phyloP scores from a whole-genome alignment of 2,797 vertebrate genomes.

The Hipposideros larvatus region DNA sequence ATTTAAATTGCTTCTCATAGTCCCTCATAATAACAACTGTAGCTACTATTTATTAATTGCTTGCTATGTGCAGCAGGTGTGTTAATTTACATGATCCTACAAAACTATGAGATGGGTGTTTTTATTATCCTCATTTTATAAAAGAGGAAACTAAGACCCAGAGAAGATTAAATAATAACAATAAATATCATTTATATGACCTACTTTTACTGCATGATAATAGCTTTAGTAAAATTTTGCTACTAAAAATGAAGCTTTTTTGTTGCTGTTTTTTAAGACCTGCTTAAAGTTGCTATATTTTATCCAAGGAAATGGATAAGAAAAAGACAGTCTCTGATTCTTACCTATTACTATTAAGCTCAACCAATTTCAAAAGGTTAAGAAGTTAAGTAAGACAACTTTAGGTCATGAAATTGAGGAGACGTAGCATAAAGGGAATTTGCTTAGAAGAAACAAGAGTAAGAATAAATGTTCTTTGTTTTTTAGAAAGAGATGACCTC shows the following conservation, averaged over 20 bases:
- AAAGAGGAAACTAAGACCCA: neutral
- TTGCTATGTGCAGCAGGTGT: neutral
- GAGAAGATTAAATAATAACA: constrained; percentile 33
- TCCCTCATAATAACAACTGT: neutral
- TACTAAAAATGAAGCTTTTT: neutral
- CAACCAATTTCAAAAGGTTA: constrained; percentile 48
- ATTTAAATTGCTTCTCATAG: neutral
- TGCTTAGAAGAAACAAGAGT: neutral
- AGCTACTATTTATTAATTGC: neutral
- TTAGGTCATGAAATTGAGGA: constrained; percentile 9
- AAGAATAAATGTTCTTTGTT: neutral
- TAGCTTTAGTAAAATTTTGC: constrained; percentile 33
- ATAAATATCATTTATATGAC: neutral
- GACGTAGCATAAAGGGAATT: neutral
- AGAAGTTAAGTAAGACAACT: neutral
- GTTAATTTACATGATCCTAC: neutral
- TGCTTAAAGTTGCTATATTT: constrained; percentile 11
- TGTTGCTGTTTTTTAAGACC: neutral
- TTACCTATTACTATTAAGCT: neutral
- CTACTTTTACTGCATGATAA: constrained; percentile 21
- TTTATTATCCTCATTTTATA: constrained; percentile 8
- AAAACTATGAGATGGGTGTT: neutral
- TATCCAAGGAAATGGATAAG: neutral
- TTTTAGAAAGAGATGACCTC: neutral
- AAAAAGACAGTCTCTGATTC: neutral